phyloP scores from a whole-genome alignment of 2,888 invertebrate genomes.

The Caenorhabditis panamensis region DNA sequence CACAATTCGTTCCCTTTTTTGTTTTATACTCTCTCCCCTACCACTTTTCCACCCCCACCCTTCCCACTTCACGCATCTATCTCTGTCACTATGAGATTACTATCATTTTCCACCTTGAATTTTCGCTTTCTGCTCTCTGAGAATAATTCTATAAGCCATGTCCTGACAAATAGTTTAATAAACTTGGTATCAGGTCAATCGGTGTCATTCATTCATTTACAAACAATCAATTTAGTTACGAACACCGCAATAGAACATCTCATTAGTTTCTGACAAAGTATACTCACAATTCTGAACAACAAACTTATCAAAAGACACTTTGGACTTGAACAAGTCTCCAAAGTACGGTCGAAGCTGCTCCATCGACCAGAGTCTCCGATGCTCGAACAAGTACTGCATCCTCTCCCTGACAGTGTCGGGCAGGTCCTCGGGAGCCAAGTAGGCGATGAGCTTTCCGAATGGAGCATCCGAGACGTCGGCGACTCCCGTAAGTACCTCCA shows the following conservation, averaged over 20 bases:
- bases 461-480: constrained; percentile 46
- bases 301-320: constrained; percentile 58
- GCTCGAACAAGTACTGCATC: constrained; percentile 43
- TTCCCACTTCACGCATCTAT: constrained; percentile 41
- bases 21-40: constrained; percentile 12
- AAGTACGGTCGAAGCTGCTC: constrained; percentile 58
- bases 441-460: constrained; percentile 36
- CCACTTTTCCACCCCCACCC: not conserved
- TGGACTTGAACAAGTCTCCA: constrained; percentile 52
- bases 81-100: constrained; percentile 42
- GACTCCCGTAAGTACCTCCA: constrained; percentile 26
- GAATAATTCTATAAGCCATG: constrained; percentile 28
- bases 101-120: constrained; percentile 47
- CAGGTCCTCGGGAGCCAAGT: constrained; percentile 54
- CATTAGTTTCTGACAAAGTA: constrained; percentile 42
- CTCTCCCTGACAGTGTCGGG: constrained; percentile 48
- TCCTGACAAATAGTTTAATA: constrained; percentile 48
- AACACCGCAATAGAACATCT: constrained; percentile 56
- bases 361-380: constrained; percentile 52
- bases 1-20: constrained; percentile 41
- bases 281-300: constrained; percentile 61
- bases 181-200: constrained; percentile 36
- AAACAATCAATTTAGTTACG: constrained; percentile 12
- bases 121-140: constrained; percentile 63
- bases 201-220: not conserved